These are phyloP conservation scores for Hapalemur alaotrensis DNA, from an alignment of 2,797 vertebrate genomes.

Conservation along the genomic window DNA sequence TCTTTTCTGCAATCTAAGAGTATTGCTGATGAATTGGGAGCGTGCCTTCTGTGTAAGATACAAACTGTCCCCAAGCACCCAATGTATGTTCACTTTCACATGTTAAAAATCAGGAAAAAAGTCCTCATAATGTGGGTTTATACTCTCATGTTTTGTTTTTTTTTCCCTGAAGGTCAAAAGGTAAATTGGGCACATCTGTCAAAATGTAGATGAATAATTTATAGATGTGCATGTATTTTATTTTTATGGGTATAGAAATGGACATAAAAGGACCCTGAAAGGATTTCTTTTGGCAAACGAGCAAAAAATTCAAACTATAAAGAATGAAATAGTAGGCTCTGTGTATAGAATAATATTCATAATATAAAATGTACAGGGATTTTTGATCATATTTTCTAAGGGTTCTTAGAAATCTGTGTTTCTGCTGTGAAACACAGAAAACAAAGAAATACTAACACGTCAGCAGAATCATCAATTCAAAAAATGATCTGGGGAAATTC, in stretches of 20 bases:
- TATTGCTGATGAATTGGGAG: rapidly evolving
- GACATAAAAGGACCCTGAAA: background rate
- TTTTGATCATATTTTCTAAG: background rate
- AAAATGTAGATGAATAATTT: constrained; percentile 68
- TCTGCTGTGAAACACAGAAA: background rate
- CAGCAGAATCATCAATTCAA: background rate
- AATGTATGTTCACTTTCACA: background rate
- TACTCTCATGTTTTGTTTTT: background rate
- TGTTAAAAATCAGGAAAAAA: background rate
- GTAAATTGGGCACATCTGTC: constrained; percentile 52
- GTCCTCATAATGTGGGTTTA: background rate
- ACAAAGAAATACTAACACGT: background rate
- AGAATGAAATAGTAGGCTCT: background rate
- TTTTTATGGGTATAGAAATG: constrained; percentile 60
- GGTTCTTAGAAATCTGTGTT: constrained; percentile 10
- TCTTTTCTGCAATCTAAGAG: background rate
- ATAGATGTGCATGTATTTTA: constrained; percentile 55
- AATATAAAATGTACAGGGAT: background rate
- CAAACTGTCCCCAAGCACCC: background rate
- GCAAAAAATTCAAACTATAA: constrained; percentile 6
- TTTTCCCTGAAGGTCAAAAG: constrained; percentile 57
- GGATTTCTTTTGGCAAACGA: constrained; percentile 50
- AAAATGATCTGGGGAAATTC: background rate
- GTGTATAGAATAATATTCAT: background rate
- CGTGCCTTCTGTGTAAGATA: background rate